phyloP scores from a whole-genome alignment of 2,113 vertebrate genomes.

The Channa maculata region DNA sequence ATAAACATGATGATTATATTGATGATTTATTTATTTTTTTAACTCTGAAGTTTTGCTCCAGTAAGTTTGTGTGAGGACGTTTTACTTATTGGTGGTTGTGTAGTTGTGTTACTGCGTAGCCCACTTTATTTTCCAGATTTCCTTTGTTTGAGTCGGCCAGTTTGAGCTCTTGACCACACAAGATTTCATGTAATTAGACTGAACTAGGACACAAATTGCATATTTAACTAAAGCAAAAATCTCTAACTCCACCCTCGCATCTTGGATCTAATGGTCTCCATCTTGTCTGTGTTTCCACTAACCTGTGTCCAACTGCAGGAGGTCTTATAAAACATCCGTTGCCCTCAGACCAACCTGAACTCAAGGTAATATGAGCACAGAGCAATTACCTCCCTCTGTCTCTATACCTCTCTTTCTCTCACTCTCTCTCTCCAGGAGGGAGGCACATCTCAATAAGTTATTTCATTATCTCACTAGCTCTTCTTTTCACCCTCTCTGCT shows the following conservation, averaged over 20 bases:
- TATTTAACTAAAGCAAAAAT: conserved; percentile 58
- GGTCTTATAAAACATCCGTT: conserved; percentile 67
- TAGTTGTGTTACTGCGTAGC: neutral
- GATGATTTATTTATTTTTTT: no score
- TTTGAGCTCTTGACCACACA: conserved; percentile 6
- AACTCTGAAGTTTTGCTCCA: no score
- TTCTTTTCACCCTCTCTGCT: conserved; percentile 62
- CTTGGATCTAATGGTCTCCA: conserved; percentile 57
- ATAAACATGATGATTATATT: no score
- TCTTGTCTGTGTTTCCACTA: conserved; percentile 60
- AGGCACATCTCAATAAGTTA: conserved; percentile 79
- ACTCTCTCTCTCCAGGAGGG: conserved; percentile 46
- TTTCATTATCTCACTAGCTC: conserved; percentile 81
- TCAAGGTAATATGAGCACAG: conserved; percentile 58
- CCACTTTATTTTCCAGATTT: conserved; percentile 1
- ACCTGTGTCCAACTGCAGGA: conserved; percentile 66
- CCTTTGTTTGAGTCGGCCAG: neutral
- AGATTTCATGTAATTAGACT: conserved; percentile 36
- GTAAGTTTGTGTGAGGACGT: no score
- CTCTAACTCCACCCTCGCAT: conserved; percentile 1
- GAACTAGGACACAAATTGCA: conserved; percentile 45
- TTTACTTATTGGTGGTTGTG: neutral
- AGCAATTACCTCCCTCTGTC: conserved; percentile 72
- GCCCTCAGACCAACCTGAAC: conserved; percentile 64
- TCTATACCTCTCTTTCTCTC: conserved; percentile 42